phyloP scores from a whole-genome alignment of 2,797 vertebrate species.

The Neoniphon sammara region DNA sequence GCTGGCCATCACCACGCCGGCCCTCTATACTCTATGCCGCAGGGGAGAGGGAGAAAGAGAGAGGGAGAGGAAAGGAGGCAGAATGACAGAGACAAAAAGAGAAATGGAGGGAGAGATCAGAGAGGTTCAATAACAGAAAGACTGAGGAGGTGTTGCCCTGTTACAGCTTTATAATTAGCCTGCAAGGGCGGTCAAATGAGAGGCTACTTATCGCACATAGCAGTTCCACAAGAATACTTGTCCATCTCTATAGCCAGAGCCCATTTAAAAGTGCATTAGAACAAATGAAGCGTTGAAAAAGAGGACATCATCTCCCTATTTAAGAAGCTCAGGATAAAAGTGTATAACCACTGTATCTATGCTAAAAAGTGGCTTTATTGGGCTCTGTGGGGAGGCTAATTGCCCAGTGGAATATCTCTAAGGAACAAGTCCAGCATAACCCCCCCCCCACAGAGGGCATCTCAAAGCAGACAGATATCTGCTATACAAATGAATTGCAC shows the following conservation, averaged over 20 bases:
- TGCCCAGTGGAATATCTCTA: constrained; percentile 49
- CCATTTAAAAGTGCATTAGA: constrained; percentile 78
- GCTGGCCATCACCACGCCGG: constrained; percentile 77
- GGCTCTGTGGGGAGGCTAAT: constrained; percentile 57
- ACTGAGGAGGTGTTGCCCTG: constrained; percentile 77
- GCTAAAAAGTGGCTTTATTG: constrained; percentile 46
- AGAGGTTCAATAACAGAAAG: constrained; percentile 76
- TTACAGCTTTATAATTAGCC: constrained; percentile 82
- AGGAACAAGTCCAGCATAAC: constrained; percentile 32
- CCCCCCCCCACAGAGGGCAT: constrained; percentile 24
- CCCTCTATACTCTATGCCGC: constrained; percentile 70
- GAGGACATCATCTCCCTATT: constrained; percentile 64
- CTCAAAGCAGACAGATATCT: constrained; percentile 32
- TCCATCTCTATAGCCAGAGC: constrained; percentile 68
- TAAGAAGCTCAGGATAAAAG: constrained; percentile 55
- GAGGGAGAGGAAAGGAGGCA: constrained; percentile 51
- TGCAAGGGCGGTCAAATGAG: constrained; percentile 81
- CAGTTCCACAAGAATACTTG: constrained; percentile 76
- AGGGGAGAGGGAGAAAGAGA: constrained; percentile 48
- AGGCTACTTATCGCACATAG: constrained; percentile 76
- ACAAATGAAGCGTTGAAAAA: constrained; percentile 74
- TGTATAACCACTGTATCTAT: constrained; percentile 52
- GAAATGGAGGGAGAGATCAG: constrained; percentile 63
- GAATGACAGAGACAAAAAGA: constrained; percentile 75
- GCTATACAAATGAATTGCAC: background rate